phyloP scores from a whole-genome alignment of 2,888 invertebrate genomes.

The Harpalus rufipes region DNA sequence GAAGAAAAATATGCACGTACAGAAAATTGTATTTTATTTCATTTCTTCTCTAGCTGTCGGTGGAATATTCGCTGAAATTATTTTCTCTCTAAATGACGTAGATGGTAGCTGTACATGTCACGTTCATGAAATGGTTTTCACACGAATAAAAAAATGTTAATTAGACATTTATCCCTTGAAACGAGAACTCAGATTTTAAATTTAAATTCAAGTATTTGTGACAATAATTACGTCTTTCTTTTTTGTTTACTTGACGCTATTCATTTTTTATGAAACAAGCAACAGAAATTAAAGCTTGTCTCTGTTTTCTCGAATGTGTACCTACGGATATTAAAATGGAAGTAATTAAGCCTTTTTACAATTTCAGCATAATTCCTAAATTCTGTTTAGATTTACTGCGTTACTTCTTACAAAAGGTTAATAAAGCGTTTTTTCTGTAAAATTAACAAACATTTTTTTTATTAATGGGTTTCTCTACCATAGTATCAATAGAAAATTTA shows the following conservation, averaged over 20 bases:
- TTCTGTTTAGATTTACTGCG: background rate
- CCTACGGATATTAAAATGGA: conserved; percentile 20
- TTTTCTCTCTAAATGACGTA: conserved; percentile 7
- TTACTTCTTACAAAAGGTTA: background rate
- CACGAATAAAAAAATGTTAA: conserved; percentile 36
- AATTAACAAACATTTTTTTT: conserved; percentile 3
- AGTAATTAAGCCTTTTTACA: conserved; percentile 27
- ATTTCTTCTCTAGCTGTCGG: conserved; percentile 35
- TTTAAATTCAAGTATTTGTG: conserved; percentile 45
- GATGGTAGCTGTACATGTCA: conserved; percentile 6
- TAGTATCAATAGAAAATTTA: too few species aligned
- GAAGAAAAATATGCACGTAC: conserved; percentile 9
- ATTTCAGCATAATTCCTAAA: background rate
- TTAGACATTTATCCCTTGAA: conserved; percentile 45
- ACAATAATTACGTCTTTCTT: conserved; percentile 27
- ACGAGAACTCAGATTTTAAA: conserved; percentile 29
- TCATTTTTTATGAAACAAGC: conserved; percentile 39
- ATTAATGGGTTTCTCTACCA: background rate
- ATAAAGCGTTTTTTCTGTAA: background rate
- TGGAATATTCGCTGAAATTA: conserved; percentile 32
- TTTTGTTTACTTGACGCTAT: conserved; percentile 41
- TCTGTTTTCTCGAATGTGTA: background rate
- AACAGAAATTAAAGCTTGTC: conserved; percentile 34
- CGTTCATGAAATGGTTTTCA: conserved; percentile 22
- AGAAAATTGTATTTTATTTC: conserved; percentile 28